These are phyloP conservation scores for Coreius guichenoti DNA, from an alignment of 2,797 vertebrate species.

Conservation along the genomic window DNA sequence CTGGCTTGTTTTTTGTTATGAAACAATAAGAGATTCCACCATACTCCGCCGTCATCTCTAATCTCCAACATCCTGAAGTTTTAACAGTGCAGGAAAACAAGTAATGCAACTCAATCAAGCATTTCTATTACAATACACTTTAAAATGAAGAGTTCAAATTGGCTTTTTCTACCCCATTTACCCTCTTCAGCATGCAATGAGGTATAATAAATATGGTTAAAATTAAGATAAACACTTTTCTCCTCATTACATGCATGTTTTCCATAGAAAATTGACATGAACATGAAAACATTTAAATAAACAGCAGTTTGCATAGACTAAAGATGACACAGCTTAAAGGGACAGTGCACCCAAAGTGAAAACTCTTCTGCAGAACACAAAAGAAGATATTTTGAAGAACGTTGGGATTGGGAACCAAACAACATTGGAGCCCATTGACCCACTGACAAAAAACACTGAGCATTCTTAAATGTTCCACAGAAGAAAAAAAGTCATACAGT, in stretches of 20 bases:
- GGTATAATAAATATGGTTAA: background rate
- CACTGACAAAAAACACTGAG: background rate
- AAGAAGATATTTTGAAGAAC: background rate
- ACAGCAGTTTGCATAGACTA: background rate
- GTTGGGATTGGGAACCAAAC: background rate
- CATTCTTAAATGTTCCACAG: background rate
- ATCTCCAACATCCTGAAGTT: background rate
- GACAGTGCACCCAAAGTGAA: background rate
- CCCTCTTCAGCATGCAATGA: background rate
- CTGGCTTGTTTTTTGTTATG: background rate
- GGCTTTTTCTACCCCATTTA: background rate
- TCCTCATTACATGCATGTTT: background rate
- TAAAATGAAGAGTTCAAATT: background rate
- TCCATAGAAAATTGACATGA: background rate
- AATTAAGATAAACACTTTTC: background rate
- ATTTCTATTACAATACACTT: background rate
- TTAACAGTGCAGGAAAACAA: background rate
- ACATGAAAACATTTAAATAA: background rate
- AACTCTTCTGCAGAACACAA: background rate
- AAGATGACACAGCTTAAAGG: background rate
- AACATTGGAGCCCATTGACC: background rate
- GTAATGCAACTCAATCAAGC: background rate
- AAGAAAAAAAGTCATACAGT: background rate
- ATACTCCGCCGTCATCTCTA: background rate
- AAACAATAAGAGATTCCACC: constrained; percentile 5